Base-by-base conservation (phyloP, 1,140 invertebrate genomes). In the Drosophila arizonae region DNA sequence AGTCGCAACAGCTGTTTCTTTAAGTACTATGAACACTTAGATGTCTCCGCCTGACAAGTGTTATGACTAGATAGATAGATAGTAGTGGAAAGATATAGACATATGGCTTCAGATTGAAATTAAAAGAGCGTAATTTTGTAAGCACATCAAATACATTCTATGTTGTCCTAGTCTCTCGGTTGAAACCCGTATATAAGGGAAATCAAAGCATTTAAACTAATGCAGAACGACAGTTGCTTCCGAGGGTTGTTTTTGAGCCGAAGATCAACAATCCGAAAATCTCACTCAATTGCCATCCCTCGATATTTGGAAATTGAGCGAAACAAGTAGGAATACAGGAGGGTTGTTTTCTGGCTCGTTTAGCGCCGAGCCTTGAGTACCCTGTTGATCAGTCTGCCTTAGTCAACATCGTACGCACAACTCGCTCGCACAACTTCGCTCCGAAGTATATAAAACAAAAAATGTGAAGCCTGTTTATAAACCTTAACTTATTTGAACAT, bases 341-440 rank as follows among this genome's bases (percentile, higher is more conserved):
- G 71, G 75, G 75, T 70, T 57, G 75, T 6, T 60, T 62, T 54
- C 9, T 9, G 21, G 30, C n/a, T 57, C 45, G 48, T 56, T 36
- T n/a, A 46, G 46, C 10, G 39, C 3, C 2, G 21, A 24, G 11
- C 55, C 33, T 50, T 13, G 41, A 55, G 54, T 54, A 13, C 36
- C 24, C 26, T 61, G n/a, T 43, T 13, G 78, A 87, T 86, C 82
- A 86, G 81, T 85, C 79, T 76, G 54, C 8, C 26, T 10, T 33
- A 24, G 65, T 13, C 54, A 45, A 56, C 64, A 55, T 62, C 50
- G 52, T 13, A 54, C 24, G 17, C 56, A 66, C 50, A 45, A 39
- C 52, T 45, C 36, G n/a, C 46, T n/a, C n/a, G n/a, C n/a, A n/a
- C n/a, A n/a, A 48, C 41, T 26, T 39, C 46, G 26, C 39, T 45